Evolutionary conservation across 2,797 vertebrate genomes (phyloP), one percentile per base, ranked within the genome.

Genomic region (Parauchenoglanis punctatus): DNA sequence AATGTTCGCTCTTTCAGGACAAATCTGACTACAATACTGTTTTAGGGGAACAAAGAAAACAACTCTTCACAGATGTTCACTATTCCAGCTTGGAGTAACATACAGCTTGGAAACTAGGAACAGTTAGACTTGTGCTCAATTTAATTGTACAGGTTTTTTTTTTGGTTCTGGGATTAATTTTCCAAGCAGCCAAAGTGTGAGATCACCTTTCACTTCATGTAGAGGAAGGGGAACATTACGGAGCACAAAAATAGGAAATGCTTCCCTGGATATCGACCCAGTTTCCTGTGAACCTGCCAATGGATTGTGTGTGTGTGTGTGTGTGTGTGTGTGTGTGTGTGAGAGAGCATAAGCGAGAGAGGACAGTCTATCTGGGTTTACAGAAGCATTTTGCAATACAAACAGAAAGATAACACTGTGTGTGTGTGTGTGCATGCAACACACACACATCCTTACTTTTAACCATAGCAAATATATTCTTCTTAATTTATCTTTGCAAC

Each of bases 241-340:
- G 23, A 72, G 56, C n/a, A 80, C 35, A 76, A 78, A 81, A 82
- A 89, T 73, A 81, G 87, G 78, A 91, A 88, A 84, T 56, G 59
- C 88, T 77, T 68, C 59, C 23, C 44, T 80, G 61, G 49, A 81
- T 87, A 70, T 67, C n/a, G 61, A 70, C 80, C 84, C 77, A 65
- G 85, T 84, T 82, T 63, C 85, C 86, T 81, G 81, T n/a, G 35
- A 77, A 59, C 23, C 76, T 67, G 1, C 76, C 78, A 76, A 6
- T 12, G 11, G n/a, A 13, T 40, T 49, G 4, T 35, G 70, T 76
- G 58, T 72, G 63, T 59, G 70, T 46, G 82, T 6, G n/a, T 73
- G 18, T 87, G 28, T 46, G 15, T 67, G 76, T 63, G 58, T 31
- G 10, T 58, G 75, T 56, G 59, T 25, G 58, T 56, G 52, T 58